Evolutionary conservation across 1,140 invertebrate species (phyloP).

Genomic region (Drosophila parvula): DNA sequence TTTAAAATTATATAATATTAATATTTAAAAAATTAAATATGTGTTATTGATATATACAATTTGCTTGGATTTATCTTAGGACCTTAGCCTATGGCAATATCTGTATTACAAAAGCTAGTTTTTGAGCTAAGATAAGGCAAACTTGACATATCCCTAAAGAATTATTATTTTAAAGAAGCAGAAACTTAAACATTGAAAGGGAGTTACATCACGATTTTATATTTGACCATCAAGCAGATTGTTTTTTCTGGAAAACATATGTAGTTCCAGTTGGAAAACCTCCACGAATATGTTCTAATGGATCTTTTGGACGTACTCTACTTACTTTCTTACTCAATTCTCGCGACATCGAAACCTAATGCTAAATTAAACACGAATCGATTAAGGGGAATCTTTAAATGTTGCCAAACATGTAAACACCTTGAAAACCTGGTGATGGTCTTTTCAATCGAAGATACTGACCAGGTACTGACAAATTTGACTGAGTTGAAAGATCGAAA

Average conservation of each 20-base stretch:
- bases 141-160: too few relatives aligned
- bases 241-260: not conserved
- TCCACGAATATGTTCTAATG: not conserved
- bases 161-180: too few relatives aligned
- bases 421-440: not conserved
- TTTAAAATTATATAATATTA: too few relatives aligned
- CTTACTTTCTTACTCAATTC: too few relatives aligned
- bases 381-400: not conserved
- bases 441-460: constrained; percentile 1
- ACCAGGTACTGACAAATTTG: not conserved
- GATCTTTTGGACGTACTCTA: not conserved
- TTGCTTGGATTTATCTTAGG: too few relatives aligned
- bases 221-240: not conserved
- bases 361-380: not conserved
- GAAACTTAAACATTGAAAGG: too few relatives aligned
- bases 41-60: too few relatives aligned
- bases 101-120: too few relatives aligned
- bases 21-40: too few relatives aligned
- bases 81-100: too few relatives aligned
- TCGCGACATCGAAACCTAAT: not conserved
- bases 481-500: not conserved
- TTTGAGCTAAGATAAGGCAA: too few relatives aligned
- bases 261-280: not conserved
- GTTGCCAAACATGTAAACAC: not conserved
- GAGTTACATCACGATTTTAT: too few relatives aligned